Base-by-base conservation (phyloP, 2,113 vertebrate genomes). In the Xiphophorus hellerii region DNA sequence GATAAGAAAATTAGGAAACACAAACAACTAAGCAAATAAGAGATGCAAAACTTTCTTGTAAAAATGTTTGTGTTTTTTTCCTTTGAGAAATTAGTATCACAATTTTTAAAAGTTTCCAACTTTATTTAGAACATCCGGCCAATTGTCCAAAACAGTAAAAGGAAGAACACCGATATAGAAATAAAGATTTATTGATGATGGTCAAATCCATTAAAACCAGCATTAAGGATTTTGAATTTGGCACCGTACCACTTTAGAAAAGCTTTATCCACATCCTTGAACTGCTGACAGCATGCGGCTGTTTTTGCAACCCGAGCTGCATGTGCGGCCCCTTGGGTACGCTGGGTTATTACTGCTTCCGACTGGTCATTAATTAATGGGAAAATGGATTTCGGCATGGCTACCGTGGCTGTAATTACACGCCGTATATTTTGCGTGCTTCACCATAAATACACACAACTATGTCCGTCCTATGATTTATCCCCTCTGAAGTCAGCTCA, bases 391-490 rank as follows among this genome's bases (percentile, higher is more conserved):
- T 78, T 78, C n/a, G 44, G 28, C 48, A 20, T 22, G 28, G 39
- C 27, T 39, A 61, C 29, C 48, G n/a, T 73, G 42, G 33, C 65
- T 28, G 31, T 75, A 62, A 73, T 58, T 62, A 48, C 39, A 39
- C 22, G 14, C 48, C 48, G 37, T 71, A 61, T 73, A 61, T 76
- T 81, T 25, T n/a, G 75, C 65, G 35, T 13, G 11, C 10, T 27
- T 39, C 29, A 4, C 28, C 69, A 62, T 71, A 62, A 76, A 62
- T 63, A 22, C 35, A 37, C 71, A 51, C 27, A 12, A 13, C 20
- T 37, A n/a, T 3, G 22, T 37, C 64, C 31, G 27, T 5, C 67
- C n/a, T 58, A 39, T 78, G 67, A 82, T 71, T 78, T 63, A 75
- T 68, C 48, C 69, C 65, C 27, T 44, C 81, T 42, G 78, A 5